Evolutionary conservation across 2,888 invertebrate genomes (phyloP).

Genomic region (Allacma fusca): DNA sequence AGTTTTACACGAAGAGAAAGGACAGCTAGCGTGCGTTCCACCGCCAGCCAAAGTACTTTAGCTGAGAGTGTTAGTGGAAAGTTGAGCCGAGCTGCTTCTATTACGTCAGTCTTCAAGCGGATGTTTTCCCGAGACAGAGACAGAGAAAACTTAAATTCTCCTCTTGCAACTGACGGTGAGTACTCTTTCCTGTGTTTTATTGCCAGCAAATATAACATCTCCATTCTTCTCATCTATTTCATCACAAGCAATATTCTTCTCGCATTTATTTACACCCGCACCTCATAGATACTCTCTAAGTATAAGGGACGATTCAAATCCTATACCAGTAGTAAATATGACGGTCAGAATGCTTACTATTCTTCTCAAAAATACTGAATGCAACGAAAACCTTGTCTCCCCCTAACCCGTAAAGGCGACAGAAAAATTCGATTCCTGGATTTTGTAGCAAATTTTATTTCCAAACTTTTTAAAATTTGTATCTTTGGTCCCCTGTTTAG

Average conservation of each 20-base stretch:
- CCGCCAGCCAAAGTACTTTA: constrained; percentile 59
- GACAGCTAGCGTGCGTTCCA: constrained; percentile 57
- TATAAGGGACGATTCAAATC: too few species aligned
- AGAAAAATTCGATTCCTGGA: too few species aligned
- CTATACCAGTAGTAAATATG: too few species aligned
- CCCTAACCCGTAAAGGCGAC: too few species aligned
- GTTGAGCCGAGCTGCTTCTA: constrained; percentile 60
- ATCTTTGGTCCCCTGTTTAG: too few species aligned
- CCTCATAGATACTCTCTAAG: too few species aligned
- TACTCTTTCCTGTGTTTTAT: background rate
- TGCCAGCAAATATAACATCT: background rate
- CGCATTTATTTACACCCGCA: too few species aligned
- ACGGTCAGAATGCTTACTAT: too few species aligned
- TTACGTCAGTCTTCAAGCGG: constrained; percentile 60
- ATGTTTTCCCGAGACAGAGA: constrained; percentile 59
- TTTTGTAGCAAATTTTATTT: too few species aligned
- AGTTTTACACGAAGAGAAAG: constrained; percentile 54
- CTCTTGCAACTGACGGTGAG: constrained; percentile 36
- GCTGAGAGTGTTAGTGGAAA: constrained; percentile 60
- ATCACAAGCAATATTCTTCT: background rate
- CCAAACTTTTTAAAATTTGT: too few species aligned
- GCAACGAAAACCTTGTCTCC: too few species aligned
- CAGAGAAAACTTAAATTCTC: constrained; percentile 36
- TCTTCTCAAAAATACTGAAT: too few species aligned
- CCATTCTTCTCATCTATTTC: background rate